Conservation (phyloP, 2,113 vertebrate species). For the Grammomys surdaster region DNA sequence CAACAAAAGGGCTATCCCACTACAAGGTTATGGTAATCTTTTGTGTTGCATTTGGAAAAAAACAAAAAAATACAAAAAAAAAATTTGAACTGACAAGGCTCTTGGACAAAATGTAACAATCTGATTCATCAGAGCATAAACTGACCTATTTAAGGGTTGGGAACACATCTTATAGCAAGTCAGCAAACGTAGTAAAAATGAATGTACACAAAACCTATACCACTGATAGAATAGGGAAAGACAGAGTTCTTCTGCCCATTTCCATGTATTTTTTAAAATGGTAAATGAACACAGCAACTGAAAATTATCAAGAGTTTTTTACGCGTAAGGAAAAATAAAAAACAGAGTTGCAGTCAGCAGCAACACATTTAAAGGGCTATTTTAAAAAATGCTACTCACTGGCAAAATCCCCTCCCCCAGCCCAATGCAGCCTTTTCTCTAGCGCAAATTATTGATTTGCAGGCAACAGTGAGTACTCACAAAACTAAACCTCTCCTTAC, state of each 20-base stretch:
- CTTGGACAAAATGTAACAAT: constrained; percentile 52
- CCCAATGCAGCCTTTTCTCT: constrained; percentile 10
- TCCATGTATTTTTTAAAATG: constrained; percentile 1
- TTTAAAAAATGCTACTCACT: constrained; percentile 9
- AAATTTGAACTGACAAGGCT: neutral
- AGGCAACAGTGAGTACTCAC: constrained; percentile 46
- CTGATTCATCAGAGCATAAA: constrained; percentile 37
- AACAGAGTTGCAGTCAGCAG: constrained; percentile 36
- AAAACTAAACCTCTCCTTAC: constrained; percentile 57
- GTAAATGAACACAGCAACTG: neutral
- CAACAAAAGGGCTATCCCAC: neutral
- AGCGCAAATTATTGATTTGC: constrained; percentile 67
- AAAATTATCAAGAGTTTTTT: constrained; percentile 56
- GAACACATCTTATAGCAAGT: neutral
- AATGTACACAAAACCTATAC: neutral
- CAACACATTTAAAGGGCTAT: constrained; percentile 41
- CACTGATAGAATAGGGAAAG: neutral
- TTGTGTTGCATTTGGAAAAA: neutral
- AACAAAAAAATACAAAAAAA: neutral
- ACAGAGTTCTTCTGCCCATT: neutral
- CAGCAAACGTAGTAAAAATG: constrained; percentile 55
- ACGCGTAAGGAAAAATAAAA: constrained; percentile 48
- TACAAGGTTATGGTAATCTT: neutral
- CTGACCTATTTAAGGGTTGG: neutral
- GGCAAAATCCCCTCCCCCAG: neutral